A percentile compares a stretch with the other conserved stretches of the same genome.
phyloP scores from a whole-genome alignment of 2,797 vertebrate species.

The Nyctalus aviator region DNA sequence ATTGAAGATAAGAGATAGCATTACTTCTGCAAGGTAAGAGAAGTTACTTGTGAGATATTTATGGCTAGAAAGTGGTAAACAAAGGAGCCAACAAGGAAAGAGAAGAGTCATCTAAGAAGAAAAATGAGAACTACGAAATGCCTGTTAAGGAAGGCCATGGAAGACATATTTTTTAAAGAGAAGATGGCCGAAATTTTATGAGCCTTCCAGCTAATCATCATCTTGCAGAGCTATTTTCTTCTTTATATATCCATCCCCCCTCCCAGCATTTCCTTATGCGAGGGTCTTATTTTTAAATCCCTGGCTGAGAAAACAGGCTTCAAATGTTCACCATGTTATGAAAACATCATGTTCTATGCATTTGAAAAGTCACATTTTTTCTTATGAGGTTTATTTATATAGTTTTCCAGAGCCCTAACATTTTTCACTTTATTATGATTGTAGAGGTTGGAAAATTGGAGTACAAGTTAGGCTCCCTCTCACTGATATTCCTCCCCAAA shows the following conservation, averaged over 20 bases:
- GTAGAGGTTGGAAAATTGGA: slow-evolving; percentile 15
- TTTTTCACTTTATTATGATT: slow-evolving; percentile 17
- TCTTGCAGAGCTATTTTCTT: slow-evolving; percentile 9
- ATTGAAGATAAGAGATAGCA: not conserved
- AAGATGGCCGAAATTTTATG: not conserved
- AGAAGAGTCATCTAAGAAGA: not conserved
- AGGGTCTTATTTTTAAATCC: slow-evolving; percentile 71
- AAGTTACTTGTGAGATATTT: not conserved
- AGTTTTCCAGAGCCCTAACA: slow-evolving; percentile 16
- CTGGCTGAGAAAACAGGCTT: slow-evolving; percentile 61
- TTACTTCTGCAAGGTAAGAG: not conserved
- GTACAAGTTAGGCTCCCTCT: not conserved
- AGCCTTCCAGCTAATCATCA: not conserved
- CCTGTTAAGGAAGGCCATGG: not conserved
- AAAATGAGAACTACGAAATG: not conserved
- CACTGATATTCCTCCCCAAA: not conserved
- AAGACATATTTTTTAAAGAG: slow-evolving; percentile 42
- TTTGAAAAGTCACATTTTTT: slow-evolving; percentile 54
- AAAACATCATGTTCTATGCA: slow-evolving; percentile 55
- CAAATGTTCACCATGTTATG: slow-evolving; percentile 24
- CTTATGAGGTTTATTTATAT: slow-evolving; percentile 58
- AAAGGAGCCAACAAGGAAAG: not conserved
- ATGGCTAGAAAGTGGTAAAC: not conserved
- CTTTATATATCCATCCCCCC: not conserved
- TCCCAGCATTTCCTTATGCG: slow-evolving; percentile 35